Base-by-base conservation (phyloP, 2,888 invertebrate genomes). In the Volucella inanis region DNA sequence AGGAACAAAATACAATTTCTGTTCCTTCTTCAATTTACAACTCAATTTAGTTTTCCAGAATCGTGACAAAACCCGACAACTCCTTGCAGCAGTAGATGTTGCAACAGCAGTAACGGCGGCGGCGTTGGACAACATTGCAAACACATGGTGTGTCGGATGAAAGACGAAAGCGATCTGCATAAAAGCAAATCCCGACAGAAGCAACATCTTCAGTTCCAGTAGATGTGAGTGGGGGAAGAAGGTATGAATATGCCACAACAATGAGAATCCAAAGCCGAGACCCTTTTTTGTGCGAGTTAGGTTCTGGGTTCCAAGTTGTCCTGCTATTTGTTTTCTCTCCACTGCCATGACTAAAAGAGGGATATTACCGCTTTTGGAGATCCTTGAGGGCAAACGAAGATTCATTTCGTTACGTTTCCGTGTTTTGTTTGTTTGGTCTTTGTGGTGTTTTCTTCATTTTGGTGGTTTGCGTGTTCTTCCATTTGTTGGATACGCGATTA, bases 21-120 rank as follows among this genome's bases (percentile, higher is more conserved):
- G 84, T 79, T 84, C 80, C 75, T 79, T 65, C 79, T 50, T 80
- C 84, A 76, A 75, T 84, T 84, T 84, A 84, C 84, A 84, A 84
- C 84, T 84, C 80, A 84, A 84, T 84, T 84, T 76, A 76, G 70
- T 39, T 76, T 70, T 71, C 67, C 67, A 31, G 75, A 84, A 80
- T 84, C 84, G 84, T 84, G 84, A 84, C 84, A 79, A 79, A 84
- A 80, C 70, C 70, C 84, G 74, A 80, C 75, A 67, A 78, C 78
- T 83, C 55, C 82, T 72, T 71, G 77, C 59, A 54, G 64, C 55
- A 55, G 54, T 31, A 31, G 31, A 31, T 31, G 31, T 31, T 0
- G 31, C 31, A 31, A 22, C 22, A 31, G 12, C 11, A 22, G 54
- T 31, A n/a, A 15, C 57, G 57, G 15, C 57, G 39, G 39, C 41